phyloP scores from a whole-genome alignment of 2,797 vertebrate species.

The Sebastes variabilis region DNA sequence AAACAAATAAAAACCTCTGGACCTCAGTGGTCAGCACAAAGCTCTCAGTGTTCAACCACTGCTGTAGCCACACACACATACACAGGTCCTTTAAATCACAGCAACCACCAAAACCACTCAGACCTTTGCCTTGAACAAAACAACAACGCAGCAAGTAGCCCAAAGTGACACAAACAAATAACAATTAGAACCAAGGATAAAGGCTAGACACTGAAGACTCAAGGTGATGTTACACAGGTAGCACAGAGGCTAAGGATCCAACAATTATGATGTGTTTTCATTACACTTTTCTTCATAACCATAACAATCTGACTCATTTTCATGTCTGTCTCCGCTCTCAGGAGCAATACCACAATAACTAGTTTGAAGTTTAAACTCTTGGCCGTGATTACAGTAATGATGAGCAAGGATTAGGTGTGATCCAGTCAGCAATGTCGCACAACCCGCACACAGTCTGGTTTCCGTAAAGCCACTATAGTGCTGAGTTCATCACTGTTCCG shows the following conservation, averaged over 20 bases:
- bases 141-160: conserved; percentile 53
- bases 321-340: background rate
- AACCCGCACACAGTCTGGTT: background rate
- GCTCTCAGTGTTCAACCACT: conserved; percentile 35
- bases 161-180: conserved; percentile 53
- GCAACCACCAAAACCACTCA: conserved; percentile 48
- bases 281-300: background rate
- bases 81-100: conserved; percentile 64
- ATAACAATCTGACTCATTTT: background rate
- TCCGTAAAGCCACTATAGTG: background rate
- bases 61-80: conserved; percentile 9
- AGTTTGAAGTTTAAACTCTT: conserved; percentile 7
- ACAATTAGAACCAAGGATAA: conserved; percentile 40
- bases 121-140: conserved; percentile 66
- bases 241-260: background rate
- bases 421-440: background rate
- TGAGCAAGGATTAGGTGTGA: background rate
- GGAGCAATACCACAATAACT: background rate
- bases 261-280: background rate
- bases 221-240: conserved; percentile 25
- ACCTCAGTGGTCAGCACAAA: conserved; percentile 59
- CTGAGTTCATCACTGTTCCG: background rate
- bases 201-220: conserved; percentile 2
- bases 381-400: conserved; percentile 3
- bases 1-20: conserved; percentile 44